Percentiles rank a stretch among this genome's conserved stretches.
Evolutionary conservation across 2,888 invertebrate genomes (phyloP).

Genomic region (Ischnus inquisitorius): DNA sequence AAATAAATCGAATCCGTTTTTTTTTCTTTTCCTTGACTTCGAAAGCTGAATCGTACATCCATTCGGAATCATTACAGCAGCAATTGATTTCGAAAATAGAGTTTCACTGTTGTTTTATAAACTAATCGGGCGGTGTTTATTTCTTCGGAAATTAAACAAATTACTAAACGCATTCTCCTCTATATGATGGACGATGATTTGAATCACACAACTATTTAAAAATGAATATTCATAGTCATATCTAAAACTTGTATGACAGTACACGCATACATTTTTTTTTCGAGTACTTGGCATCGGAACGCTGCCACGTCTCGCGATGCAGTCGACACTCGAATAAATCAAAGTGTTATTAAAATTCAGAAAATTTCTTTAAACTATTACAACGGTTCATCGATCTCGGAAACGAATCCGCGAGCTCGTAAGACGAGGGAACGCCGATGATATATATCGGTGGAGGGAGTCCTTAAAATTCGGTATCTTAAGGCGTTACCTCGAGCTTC

Average conservation of each 20-base stretch:
- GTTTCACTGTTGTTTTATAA: not conserved
- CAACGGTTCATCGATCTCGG: constrained; percentile 48
- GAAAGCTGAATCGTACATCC: not conserved
- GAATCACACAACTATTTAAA: constrained; percentile 19
- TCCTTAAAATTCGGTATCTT: constrained; percentile 13
- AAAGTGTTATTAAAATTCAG: constrained; percentile 28
- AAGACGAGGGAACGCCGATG: constrained; percentile 15
- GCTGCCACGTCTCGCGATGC: no score
- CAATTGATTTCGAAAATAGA: not conserved
- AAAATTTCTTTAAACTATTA: constrained; percentile 43
- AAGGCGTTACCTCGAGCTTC: constrained; percentile 16
- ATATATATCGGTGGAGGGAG: constrained; percentile 3
- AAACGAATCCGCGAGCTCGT: not conserved
- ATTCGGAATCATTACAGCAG: not conserved
- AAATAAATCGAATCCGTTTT: not conserved
- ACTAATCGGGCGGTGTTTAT: not conserved
- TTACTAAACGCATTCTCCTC: not conserved
- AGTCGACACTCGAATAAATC: constrained; percentile 45
- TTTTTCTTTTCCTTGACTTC: not conserved
- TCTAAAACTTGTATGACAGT: constrained; percentile 33
- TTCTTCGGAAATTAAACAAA: not conserved
- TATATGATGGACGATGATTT: constrained; percentile 19
- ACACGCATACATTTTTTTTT: no score
- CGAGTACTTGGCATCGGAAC: no score
- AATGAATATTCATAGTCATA: constrained; percentile 46